These are phyloP conservation scores for Lepidocyrtinus sp. DNA, from an alignment of 2,888 invertebrate genomes.

Conservation along the genomic window DNA sequence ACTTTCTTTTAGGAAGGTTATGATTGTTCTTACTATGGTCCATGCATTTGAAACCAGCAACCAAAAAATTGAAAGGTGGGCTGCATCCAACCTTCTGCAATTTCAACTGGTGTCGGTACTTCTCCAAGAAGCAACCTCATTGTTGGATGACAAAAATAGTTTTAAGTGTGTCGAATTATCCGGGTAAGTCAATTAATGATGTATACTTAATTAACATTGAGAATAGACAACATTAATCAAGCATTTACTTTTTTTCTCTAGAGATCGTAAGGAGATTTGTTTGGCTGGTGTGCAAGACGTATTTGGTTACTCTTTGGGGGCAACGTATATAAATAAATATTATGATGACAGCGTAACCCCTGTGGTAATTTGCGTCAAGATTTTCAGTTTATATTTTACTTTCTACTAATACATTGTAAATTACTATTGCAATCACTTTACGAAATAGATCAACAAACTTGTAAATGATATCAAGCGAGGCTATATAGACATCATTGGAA, in stretches of 20 bases:
- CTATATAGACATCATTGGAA: slow-evolving; percentile 21
- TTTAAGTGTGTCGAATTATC: slow-evolving; percentile 34
- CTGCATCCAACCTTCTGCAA: slow-evolving; percentile 31
- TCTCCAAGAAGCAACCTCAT: slow-evolving; percentile 34
- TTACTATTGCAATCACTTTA: not conserved
- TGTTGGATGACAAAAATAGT: slow-evolving; percentile 28
- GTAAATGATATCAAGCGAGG: slow-evolving; percentile 26
- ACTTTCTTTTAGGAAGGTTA: not conserved
- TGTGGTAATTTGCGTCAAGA: slow-evolving; percentile 25
- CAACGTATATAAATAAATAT: slow-evolving; percentile 25
- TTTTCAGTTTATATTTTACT: no score
- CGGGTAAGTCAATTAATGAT: slow-evolving; percentile 22
- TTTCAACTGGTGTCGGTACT: slow-evolving; percentile 28
- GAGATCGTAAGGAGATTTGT: slow-evolving; percentile 25
- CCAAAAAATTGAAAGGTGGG: not conserved
- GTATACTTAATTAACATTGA: no score
- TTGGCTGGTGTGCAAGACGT: slow-evolving; percentile 13
- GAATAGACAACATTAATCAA: no score
- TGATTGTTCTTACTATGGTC: not conserved
- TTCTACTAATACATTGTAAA: no score
- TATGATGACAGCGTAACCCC: slow-evolving; percentile 27
- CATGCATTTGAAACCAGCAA: not conserved
- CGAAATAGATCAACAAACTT: slow-evolving; percentile 36
- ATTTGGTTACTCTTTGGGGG: slow-evolving; percentile 48
- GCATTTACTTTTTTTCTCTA: no score